Evolutionary conservation across 2,888 invertebrate genomes (phyloP), one percentile per base, ranked within the genome.

Genomic region (Resseliella maxima): DNA sequence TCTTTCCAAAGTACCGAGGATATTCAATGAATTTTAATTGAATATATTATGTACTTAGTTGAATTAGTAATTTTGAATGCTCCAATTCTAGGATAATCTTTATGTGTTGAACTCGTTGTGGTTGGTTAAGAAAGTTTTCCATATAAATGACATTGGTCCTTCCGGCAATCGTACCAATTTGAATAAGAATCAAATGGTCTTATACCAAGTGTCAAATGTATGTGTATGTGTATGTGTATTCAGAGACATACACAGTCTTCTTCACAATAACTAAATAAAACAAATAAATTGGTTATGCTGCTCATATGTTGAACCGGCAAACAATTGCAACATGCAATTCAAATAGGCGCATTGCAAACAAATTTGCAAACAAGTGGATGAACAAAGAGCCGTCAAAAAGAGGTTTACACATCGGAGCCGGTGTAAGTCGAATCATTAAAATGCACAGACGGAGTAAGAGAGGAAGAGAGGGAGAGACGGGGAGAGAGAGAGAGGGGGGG

Each of bases 271-370:
- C 6, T 0, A 59, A 59, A 59, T 59, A 59, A 59, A 59, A 59
- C 27, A 24, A 59, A 59, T 59, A 59, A 59, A 59, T 59, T 59
- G 59, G 59, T 59, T 12, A 27, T 59, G 27, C 59, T 59, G 59
- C 27, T 59, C 59, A 59, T 59, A 5, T 27, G 59, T 59, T 59
- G 27, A 24, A 24, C 27, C 24, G 59, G 35, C 72, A 72, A 72
- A 72, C 72, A 72, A 72, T 35, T 72, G 72, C 31, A 72, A 72
- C 72, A 72, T 72, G 31, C 3, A 72, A 72, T 72, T 72, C 72
- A 72, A 72, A 72, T 72, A 72, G 15, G 2, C 72, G 72, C 1
- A n/a, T 50, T 12, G 12, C 50, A 50, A 50, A 50, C 8, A 6
- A 50, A 50, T 15, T 18, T 6, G 31, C 72, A 72, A 72, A 72